Evolutionary conservation across 2,113 vertebrate genomes (phyloP).

Genomic region (Pipa parva): DNA sequence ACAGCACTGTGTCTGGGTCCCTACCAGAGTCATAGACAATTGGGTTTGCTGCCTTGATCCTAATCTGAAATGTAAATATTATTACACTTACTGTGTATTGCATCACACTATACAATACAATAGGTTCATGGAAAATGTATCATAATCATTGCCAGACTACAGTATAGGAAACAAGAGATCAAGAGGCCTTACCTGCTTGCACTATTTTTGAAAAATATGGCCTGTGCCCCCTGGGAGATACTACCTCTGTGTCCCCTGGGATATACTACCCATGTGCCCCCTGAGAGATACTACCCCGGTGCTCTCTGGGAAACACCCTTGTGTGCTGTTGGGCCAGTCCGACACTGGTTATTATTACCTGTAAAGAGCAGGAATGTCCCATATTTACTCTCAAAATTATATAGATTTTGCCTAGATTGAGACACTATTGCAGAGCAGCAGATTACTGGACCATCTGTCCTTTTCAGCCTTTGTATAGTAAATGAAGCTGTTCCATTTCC

Average conservation of each 20-base stretch:
- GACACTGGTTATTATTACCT: neutral
- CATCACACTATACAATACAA: too few species aligned
- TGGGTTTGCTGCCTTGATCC: too few species aligned
- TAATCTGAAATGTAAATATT: too few species aligned
- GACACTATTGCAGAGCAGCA: neutral
- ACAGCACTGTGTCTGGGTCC: too few species aligned
- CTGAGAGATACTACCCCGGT: neutral
- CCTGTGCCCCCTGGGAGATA: neutral
- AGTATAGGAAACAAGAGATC: neutral
- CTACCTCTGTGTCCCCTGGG: neutral
- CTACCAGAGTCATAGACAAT: too few species aligned
- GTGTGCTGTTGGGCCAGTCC: too few species aligned
- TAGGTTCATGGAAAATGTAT: too few species aligned
- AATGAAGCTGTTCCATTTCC: neutral
- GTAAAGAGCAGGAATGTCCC: conserved; percentile 6
- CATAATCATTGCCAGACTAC: too few species aligned
- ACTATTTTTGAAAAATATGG: too few species aligned
- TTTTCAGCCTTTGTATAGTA: neutral
- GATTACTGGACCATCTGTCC: neutral
- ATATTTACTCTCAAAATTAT: neutral
- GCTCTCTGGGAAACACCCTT: too few species aligned
- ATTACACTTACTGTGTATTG: too few species aligned
- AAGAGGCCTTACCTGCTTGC: neutral
- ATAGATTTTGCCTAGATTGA: neutral
- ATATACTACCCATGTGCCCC: neutral